Base-by-base conservation (phyloP, 2,888 invertebrate genomes). In the Ophion ventricosus region DNA sequence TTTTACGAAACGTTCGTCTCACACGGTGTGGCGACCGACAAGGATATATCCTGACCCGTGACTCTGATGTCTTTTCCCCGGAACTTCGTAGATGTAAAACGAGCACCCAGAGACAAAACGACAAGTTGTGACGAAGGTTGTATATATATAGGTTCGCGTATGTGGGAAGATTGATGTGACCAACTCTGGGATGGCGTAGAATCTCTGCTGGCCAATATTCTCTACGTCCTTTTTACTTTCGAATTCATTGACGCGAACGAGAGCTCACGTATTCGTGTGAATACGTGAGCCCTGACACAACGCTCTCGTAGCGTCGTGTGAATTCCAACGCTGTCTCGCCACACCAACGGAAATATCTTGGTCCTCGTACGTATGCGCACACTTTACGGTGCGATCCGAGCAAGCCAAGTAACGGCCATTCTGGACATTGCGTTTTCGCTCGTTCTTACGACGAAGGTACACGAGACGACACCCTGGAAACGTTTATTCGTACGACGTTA, bases 381-480 rank as follows among this genome's bases (percentile, higher is more conserved):
- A 26, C 72, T 79, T 79, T 72, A 79, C 72, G 64, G 64, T 64
- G 57, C 64, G 26, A 64, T 56, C 64, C 72, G 11, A 29, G 23
- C 72, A 64, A 57, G 43, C 57, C 49, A 17, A 72, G 54, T 64
- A 72, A 79, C 56, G 64, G 73, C 61, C 59, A 57, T 74, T 74
- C 59, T 67, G 73, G 67, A 80, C 67, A 67, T 43, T 74, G 74
- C 67, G 79, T 61, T 67, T 67, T 14, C 67, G 66, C 80, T 67
- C 73, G 67, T 67, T 80, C 59, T 49, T 20, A 67, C 80, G 72
- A 56, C 23, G 63, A 72, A 79, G 64, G 43, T 64, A 73, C 49
- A 43, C 2, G 59, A 67, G 49, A 80, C 57, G 73, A 73, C 67
- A 29, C 35, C 57, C 73, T 10, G 49, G 14, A 56, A 57, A 69